Evolutionary conservation across 2,888 invertebrate genomes (phyloP).

Genomic region (Dione vanillae): DNA sequence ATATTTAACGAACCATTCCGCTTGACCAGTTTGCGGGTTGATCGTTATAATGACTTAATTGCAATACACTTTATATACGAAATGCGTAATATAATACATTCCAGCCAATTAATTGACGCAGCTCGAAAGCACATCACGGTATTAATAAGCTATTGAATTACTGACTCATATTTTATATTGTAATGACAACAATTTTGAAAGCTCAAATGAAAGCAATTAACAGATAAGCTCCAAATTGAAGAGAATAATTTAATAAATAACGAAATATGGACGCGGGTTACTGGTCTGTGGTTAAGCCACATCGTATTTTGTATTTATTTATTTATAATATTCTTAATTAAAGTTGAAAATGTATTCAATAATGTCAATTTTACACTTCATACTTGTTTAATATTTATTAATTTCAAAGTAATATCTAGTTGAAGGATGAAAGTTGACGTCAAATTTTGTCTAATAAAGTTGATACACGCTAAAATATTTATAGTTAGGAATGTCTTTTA

Average conservation of each 20-base stretch:
- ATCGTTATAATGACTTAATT: conserved; percentile 3
- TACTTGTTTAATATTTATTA: too few species aligned
- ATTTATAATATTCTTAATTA: background rate
- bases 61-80: background rate
- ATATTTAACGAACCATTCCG: background rate
- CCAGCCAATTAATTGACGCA: background rate
- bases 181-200: conserved; percentile 18
- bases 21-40: background rate
- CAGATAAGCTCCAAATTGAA: conserved; percentile 25
- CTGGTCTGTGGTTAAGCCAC: background rate
- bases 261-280: background rate
- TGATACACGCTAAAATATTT: too few species aligned
- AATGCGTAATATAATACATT: background rate
- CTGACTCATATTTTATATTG: conserved; percentile 13
- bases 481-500: too few species aligned
- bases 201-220: conserved; percentile 18
- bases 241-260: conserved; percentile 20
- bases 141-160: conserved; percentile 20
- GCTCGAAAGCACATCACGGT: conserved; percentile 16
- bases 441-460: too few species aligned
- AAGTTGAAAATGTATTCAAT: background rate
- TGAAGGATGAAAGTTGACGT: too few species aligned
- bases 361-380: too few species aligned
- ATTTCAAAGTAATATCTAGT: too few species aligned
- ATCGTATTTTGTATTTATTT: background rate